These are phyloP conservation scores for honey bee (Apis mellifera) DNA, from an alignment of 1,140 invertebrate species.

Conservation along the genomic window Amel_HAv3.1 CM009934.2:11641001-11641500, in stretches of 20 bases:
- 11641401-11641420: conserved; percentile 21
- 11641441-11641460: conserved; percentile 18
- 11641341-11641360: conserved; percentile 66
- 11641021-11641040: background rate
- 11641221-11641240: conserved; percentile 48
- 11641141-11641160: background rate
- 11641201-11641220: conserved; percentile 72
- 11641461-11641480: conserved; percentile 35
- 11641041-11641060: too few species aligned
- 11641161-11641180: conserved; percentile 13
- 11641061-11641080: background rate
- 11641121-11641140: background rate
- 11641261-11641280: conserved; percentile 39
- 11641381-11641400: background rate
- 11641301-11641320: conserved; percentile 64
- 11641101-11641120: background rate
- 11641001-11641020: too few species aligned
- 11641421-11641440: conserved; percentile 31
- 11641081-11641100: background rate
- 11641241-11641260: background rate
- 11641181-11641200: conserved; percentile 71
- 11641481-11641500: background rate
- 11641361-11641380: conserved; percentile 58
- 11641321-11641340: conserved; percentile 72
- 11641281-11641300: conserved; percentile 54